These are phyloP conservation scores for Rhaphigaster nebulosa DNA, from an alignment of 2,888 invertebrate species.

Conservation along the genomic window DNA sequence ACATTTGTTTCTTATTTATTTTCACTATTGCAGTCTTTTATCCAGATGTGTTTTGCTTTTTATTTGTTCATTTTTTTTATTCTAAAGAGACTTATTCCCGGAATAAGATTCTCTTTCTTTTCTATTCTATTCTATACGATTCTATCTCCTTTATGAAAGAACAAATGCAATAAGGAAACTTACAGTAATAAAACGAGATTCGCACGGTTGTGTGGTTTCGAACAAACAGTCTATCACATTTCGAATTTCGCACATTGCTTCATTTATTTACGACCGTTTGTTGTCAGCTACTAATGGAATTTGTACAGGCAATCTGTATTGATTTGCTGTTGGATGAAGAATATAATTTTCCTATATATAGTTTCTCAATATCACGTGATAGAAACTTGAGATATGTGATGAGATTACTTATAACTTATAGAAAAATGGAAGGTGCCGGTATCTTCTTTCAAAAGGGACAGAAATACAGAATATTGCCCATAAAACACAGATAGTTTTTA, in stretches of 20 bases:
- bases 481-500: background rate
- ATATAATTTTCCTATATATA: background rate
- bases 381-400: background rate
- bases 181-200: background rate
- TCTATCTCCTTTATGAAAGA: background rate
- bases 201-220: background rate
- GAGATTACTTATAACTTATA: background rate
- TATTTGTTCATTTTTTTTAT: no score
- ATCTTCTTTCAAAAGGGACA: background rate
- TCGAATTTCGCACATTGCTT: background rate
- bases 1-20: no score
- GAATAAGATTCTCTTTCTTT: no score
- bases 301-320: background rate
- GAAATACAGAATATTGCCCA: background rate
- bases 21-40: no score
- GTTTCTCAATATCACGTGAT: background rate
- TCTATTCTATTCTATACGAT: no score
- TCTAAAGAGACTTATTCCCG: no score
- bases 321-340: background rate
- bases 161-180: background rate
- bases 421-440: background rate
- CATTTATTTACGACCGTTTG: background rate
- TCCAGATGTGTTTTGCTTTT: no score
- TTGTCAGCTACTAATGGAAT: constrained; percentile 19
- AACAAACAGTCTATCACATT: constrained; percentile 4